Conservation (phyloP, 1,140 invertebrate genomes). For the Aphelinus atriplicis region DNA sequence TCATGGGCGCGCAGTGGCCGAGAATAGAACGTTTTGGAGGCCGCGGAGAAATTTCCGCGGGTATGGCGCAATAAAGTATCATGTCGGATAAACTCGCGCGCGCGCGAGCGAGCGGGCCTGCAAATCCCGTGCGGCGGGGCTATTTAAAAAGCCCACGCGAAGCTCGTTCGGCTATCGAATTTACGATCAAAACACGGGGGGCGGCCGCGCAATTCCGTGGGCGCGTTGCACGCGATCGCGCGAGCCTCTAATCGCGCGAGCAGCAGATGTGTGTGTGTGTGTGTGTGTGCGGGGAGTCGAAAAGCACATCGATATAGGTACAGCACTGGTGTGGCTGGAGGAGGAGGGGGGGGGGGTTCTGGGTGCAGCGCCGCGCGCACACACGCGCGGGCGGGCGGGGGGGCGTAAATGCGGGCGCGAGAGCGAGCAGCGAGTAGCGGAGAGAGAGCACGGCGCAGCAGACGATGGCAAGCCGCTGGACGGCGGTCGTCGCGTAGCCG, state of each 20-base stretch:
- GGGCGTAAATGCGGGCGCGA: background rate
- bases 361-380: background rate
- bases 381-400: background rate
- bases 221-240: background rate
- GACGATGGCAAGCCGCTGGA: constrained; percentile 32
- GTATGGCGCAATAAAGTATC: no score
- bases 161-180: no score
- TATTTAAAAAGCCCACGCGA: no score
- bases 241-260: background rate
- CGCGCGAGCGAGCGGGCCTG: no score
- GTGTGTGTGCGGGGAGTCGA: background rate
- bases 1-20: no score
- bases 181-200: no score
- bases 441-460: background rate
- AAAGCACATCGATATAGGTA: no score
- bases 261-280: background rate
- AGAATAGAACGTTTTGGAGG: no score
- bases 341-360: background rate
- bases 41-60: no score
- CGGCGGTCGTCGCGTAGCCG: constrained; percentile 6
- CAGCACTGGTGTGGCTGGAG: no score
- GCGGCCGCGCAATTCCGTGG: background rate
- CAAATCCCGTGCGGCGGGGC: no score
- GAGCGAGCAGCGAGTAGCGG: background rate
- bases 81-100: no score